A percentile compares a stretch with the other conserved stretches of the same genome.
Conservation (phyloP, 2,113 vertebrate genomes). For the Actenoides lindsayi region DNA sequence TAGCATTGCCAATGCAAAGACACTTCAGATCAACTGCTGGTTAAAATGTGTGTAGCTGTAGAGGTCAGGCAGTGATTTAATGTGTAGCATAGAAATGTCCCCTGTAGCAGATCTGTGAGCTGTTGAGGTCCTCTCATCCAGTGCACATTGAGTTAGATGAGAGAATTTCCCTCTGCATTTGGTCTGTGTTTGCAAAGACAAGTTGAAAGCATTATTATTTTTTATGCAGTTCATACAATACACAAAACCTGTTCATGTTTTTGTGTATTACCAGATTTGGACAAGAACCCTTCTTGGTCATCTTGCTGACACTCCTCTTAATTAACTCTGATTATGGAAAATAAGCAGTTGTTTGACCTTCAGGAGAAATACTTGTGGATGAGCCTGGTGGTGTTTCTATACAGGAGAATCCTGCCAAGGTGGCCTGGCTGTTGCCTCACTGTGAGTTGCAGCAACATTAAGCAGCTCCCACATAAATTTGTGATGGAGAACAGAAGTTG, state of each 20-base stretch:
- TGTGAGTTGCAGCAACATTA: not conserved
- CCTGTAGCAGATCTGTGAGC: not conserved
- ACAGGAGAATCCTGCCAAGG: rapidly evolving
- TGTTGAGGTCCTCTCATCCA: not conserved
- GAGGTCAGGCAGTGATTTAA: not conserved
- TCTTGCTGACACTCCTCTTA: not conserved
- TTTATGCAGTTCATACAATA: not conserved
- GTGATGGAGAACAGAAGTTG: not conserved
- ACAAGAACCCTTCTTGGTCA: not conserved
- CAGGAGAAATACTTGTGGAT: not conserved
- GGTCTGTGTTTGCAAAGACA: not conserved
- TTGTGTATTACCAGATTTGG: not conserved
- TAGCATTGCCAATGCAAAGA: not conserved
- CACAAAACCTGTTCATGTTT: not conserved
- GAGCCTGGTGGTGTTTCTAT: not conserved
- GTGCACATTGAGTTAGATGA: not conserved
- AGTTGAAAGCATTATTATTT: not conserved
- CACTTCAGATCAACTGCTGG: not conserved
- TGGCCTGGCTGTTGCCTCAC: rapidly evolving
- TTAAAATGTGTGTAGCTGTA: not conserved
- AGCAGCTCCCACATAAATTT: not conserved
- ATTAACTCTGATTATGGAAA: not conserved
- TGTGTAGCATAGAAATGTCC: rapidly evolving
- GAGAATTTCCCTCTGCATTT: not conserved
- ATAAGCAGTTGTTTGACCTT: not conserved